Evolutionary conservation across 1,140 invertebrate genomes (phyloP).

Genomic region (Stegodyphus mimosarum): DNA sequence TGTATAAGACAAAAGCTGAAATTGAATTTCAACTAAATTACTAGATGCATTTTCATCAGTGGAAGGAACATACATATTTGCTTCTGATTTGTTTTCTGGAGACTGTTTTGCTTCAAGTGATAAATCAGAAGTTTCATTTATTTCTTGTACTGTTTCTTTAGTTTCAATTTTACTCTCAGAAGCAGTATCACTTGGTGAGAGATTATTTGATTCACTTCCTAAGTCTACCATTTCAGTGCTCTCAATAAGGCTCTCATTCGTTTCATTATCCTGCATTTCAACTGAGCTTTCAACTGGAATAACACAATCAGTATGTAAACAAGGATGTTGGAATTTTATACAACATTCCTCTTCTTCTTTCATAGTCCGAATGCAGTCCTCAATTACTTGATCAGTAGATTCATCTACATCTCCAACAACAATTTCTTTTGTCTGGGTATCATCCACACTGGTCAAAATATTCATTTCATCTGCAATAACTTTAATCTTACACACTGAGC

Average conservation of each 20-base stretch:
- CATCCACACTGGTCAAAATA: constrained; percentile 23
- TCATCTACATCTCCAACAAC: constrained; percentile 54
- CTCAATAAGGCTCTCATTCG: neutral
- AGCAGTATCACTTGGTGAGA: neutral
- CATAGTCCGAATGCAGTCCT: constrained; percentile 54
- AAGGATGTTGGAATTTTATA: constrained; percentile 26
- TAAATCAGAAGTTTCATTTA: neutral
- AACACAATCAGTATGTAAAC: neutral
- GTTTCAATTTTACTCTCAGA: neutral
- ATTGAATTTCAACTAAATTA: constrained; percentile 33
- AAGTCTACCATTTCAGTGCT: neutral
- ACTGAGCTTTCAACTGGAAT: neutral
- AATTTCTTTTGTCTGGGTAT: constrained; percentile 17
- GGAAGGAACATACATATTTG: too few relatives aligned
- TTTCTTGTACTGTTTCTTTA: neutral
- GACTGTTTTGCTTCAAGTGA: neutral
- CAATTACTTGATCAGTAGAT: constrained; percentile 29
- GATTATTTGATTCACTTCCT: neutral
- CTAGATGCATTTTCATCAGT: constrained; percentile 1
- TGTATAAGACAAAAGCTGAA: constrained; percentile 53
- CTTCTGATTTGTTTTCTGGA: neutral
- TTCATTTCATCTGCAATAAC: constrained; percentile 37
- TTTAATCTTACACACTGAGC: constrained; percentile 53
- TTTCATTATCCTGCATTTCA: neutral
- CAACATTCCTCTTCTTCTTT: constrained; percentile 54